Percentiles rank a stretch among this genome's conserved stretches.
These are phyloP conservation scores for Halictus quadricinctus DNA, from an alignment of 2,888 invertebrate species.

Conservation along the genomic window DNA sequence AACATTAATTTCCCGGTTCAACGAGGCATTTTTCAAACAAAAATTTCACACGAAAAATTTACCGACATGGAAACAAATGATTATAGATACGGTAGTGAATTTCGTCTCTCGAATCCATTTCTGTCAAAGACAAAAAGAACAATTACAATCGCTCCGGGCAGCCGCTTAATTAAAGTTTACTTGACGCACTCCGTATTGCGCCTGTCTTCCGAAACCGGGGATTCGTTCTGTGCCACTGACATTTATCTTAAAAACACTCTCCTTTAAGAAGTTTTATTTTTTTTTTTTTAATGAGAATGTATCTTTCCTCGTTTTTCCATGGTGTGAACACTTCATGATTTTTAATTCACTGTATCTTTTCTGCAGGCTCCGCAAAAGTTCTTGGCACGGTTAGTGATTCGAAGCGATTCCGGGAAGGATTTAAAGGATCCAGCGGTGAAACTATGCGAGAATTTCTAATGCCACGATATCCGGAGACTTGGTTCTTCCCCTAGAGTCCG, in stretches of 20 bases:
- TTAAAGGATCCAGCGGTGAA: not conserved
- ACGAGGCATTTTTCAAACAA: not conserved
- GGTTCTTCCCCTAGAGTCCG: not conserved
- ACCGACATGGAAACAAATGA: not conserved
- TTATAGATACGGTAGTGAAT: not conserved
- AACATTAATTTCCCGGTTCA: not conserved
- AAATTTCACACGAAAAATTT: not conserved
- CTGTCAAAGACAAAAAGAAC: not conserved
- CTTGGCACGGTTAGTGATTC: not conserved
- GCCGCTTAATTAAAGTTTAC: not conserved
- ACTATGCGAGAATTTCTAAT: conserved; percentile 2
- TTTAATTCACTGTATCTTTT: not conserved
- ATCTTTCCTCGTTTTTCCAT: not conserved
- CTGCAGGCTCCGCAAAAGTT: not conserved
- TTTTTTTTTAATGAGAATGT: not conserved
- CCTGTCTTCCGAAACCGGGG: not conserved
- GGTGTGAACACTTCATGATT: not conserved
- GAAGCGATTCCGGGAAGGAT: not conserved
- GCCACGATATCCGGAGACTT: not conserved
- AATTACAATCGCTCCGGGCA: not conserved
- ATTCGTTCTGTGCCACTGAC: not conserved
- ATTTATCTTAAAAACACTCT: not conserved
- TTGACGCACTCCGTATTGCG: not conserved
- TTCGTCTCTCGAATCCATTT: not conserved
- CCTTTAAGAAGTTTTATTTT: not conserved